phyloP scores from a whole-genome alignment of 2,888 invertebrate genomes.

The Caenorhabditis sp. region DNA sequence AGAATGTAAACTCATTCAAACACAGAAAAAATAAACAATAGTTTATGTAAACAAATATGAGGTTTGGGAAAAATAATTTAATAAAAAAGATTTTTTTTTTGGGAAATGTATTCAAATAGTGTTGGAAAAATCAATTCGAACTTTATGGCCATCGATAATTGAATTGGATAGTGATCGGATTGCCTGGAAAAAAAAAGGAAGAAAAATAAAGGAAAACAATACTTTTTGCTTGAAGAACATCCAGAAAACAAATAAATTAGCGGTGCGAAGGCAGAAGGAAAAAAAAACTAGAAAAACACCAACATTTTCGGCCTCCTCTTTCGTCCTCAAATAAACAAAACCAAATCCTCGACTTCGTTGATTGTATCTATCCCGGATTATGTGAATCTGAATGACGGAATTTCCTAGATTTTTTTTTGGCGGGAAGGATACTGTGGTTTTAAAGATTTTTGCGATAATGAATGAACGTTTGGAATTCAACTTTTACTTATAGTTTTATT shows the following conservation, averaged over 20 bases:
- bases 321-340: conserved; percentile 11
- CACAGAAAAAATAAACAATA: neutral
- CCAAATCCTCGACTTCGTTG: conserved; percentile 14
- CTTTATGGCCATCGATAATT: conserved; percentile 8
- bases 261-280: neutral
- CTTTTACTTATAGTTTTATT: too few species aligned
- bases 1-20: too few species aligned
- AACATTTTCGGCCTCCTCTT: conserved; percentile 9
- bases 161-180: conserved; percentile 5
- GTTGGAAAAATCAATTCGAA: conserved; percentile 9
- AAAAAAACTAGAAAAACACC: neutral
- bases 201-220: neutral
- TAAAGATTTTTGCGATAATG: too few species aligned
- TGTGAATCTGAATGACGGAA: conserved; percentile 6
- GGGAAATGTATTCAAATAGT: neutral
- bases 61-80: neutral
- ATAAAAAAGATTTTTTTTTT: neutral
- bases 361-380: conserved; percentile 12
- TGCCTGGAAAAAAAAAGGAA: conserved; percentile 7
- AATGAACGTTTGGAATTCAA: too few species aligned
- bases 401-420: neutral
- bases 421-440: too few species aligned
- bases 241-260: neutral
- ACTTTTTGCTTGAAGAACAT: neutral
- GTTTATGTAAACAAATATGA: neutral